phyloP scores from a whole-genome alignment of 2,797 vertebrate species.

The Lateolabrax maculatus region DNA sequence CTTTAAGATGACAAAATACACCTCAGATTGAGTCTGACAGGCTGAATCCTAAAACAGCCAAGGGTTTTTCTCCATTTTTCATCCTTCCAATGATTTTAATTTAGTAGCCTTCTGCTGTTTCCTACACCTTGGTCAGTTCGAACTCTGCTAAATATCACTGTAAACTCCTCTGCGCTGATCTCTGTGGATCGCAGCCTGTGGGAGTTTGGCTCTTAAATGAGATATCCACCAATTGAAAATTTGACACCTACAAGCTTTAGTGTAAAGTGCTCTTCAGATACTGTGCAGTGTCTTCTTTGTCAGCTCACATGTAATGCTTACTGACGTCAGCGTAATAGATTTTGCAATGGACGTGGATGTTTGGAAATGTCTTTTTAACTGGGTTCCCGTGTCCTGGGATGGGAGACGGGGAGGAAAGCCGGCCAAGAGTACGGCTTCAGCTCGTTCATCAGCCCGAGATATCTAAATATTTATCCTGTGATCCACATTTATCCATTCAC shows the following conservation, averaged over 20 bases:
- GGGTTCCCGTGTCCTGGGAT: slow-evolving; percentile 69
- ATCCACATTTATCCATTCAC: slow-evolving; percentile 74
- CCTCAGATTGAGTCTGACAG: neutral
- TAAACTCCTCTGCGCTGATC: neutral
- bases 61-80: neutral
- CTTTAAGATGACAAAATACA: neutral
- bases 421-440: slow-evolving; percentile 52
- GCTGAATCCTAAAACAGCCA: neutral
- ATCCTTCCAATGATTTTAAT: too few relatives aligned
- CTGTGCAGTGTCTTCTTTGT: slow-evolving; percentile 67
- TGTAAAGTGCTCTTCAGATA: slow-evolving; percentile 54
- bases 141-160: slow-evolving; percentile 7
- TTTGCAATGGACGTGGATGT: slow-evolving; percentile 61
- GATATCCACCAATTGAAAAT: slow-evolving; percentile 66
- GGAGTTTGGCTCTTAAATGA: slow-evolving; percentile 60
- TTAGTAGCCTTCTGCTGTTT: neutral
- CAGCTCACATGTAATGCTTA: slow-evolving; percentile 38
- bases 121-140: neutral
- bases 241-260: slow-evolving; percentile 64
- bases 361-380: slow-evolving; percentile 74
- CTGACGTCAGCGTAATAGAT: slow-evolving; percentile 64
- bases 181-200: slow-evolving; percentile 35
- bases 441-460: slow-evolving; percentile 77
- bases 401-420: slow-evolving; percentile 51
- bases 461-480: slow-evolving; percentile 84